Evolutionary conservation across 2,888 invertebrate genomes (phyloP), one percentile per base, ranked within the genome.

Genomic region (Heliothis peltigera): DNA sequence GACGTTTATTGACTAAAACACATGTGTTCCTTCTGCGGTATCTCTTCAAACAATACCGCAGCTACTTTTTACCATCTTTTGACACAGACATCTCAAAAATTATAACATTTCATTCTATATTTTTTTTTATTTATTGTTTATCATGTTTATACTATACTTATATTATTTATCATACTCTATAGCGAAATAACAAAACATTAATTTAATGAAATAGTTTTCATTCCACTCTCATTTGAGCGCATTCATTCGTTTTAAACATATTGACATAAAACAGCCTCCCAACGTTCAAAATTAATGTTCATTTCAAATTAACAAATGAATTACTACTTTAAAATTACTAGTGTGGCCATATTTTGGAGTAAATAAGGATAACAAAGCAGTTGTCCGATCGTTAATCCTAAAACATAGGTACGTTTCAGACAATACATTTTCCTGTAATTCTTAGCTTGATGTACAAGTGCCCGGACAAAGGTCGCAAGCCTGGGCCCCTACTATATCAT

Each of bases 401-500:
- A 22, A 42, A 42, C 42, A 35, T 49, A 47, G 32, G 22, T 22
- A 18, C 10, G 6, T 48, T 32, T 43, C 42, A 61, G 51, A 51
- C 46, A 43, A 44, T 62, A 48, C 56, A 46, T 57, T 62, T 66
- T 51, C 28, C 35, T 35, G 35, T 51, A 47, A 64, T 51, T 22
- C 19, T 28, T 44, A 47, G 17, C 57, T 61, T 73, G 63, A 69
- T 65, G 64, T 56, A 76, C 47, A 44, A 39, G 25, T n/a, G 25
- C 39, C 42, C 56, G 66, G 66, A 72, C 62, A 60, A 63, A 75
- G 73, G 77, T 65, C 74, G 61, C 46, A 53, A 46, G 62, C 19
- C 52, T n/a, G n/a, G n/a, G n/a, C n/a, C 65, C 43, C 28, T 57
- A 74, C 64, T 75, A 78, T 72, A 69, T 76, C 61, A 70, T 61